Conservation (phyloP, 1,140 invertebrate species). For the Theocolax elegans region DNA sequence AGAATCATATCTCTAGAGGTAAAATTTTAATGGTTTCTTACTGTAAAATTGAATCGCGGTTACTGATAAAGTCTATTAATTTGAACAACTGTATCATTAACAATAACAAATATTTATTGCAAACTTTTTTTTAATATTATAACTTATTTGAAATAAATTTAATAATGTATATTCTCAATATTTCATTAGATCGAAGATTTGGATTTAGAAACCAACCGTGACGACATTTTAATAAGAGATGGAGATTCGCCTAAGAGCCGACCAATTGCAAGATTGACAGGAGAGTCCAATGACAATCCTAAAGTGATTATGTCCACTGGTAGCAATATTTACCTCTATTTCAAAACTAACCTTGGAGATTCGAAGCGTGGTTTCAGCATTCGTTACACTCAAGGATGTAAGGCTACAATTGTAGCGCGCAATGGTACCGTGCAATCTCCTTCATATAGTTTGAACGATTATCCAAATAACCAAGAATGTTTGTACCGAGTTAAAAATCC, state of each 20-base stretch:
- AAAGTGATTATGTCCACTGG: slow-evolving; percentile 91
- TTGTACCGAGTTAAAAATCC: slow-evolving; percentile 88
- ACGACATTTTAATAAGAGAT: slow-evolving; percentile 90
- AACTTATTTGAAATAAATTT: too few relatives aligned
- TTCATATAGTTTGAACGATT: slow-evolving; percentile 83
- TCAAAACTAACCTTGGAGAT: slow-evolving; percentile 89
- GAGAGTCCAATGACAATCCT: slow-evolving; percentile 80
- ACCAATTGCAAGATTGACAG: slow-evolving; percentile 85
- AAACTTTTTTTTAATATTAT: too few relatives aligned
- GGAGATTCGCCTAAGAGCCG: slow-evolving; percentile 87
- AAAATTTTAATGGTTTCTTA: too few relatives aligned
- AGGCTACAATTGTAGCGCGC: slow-evolving; percentile 80
- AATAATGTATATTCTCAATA: too few relatives aligned
- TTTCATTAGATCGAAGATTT: slow-evolving; percentile 80
- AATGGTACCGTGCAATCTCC: slow-evolving; percentile 90
- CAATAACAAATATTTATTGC: too few relatives aligned
- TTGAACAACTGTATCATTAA: too few relatives aligned
- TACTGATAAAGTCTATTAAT: neutral
- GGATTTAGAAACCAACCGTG: slow-evolving; percentile 85
- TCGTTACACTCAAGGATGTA: slow-evolving; percentile 88
- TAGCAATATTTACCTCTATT: slow-evolving; percentile 90
- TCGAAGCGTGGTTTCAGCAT: slow-evolving; percentile 92
- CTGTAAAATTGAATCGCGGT: too few relatives aligned
- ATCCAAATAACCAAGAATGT: slow-evolving; percentile 93
- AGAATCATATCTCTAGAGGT: slow-evolving; percentile 89